Evolutionary conservation across 2,113 vertebrate species (phyloP), one percentile per base, ranked within the genome.

Genomic region (Scatophagus argus): DNA sequence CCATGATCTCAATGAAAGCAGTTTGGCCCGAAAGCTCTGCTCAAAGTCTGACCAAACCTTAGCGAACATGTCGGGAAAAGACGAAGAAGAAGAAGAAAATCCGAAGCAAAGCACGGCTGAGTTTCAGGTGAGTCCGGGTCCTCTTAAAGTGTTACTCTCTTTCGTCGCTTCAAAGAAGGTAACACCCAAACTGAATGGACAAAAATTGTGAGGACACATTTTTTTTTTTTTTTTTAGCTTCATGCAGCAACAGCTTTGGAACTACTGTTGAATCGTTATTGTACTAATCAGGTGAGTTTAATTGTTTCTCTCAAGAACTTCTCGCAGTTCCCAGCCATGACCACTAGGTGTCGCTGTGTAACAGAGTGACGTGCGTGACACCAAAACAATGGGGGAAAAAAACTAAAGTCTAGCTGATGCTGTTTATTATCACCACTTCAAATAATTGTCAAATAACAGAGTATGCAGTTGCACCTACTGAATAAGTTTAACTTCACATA

Each of bases 21-120:
- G 32, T 27, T 78, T 87, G 27, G 31, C 3, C 31, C 79, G 74
- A 71, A 77, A 39, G 2, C 51, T 88, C 39, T 0, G 82, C 25
- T 70, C 61, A 61, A 87, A 82, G 68, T 83, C 78, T 61, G 84
- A 74, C 87, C 87, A 91, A 78, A 89, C 69, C 14, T 83, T 55
- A 8, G 63, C 8, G 19, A 90, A 34, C 91, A 92, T 92, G 58
- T 79, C 41, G 44, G 13, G 4, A 29, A 36, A 5, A 70, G 3
- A 19, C 32, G 17, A 52, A 44, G 17, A 34, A 27, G 39, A 19
- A 32, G 4, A 13, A 27, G 46, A n/a, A 4, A 43, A 2, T 38
- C n/a, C n/a, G n/a, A n/a, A n/a, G n/a, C 6, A 21, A 21, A 39
- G n/a, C 10, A 39, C 36, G 4, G 10, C 56, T 10, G 59, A n/a